Base-by-base conservation (phyloP, 2,888 invertebrate genomes). In the Drosophila anceps region DNA sequence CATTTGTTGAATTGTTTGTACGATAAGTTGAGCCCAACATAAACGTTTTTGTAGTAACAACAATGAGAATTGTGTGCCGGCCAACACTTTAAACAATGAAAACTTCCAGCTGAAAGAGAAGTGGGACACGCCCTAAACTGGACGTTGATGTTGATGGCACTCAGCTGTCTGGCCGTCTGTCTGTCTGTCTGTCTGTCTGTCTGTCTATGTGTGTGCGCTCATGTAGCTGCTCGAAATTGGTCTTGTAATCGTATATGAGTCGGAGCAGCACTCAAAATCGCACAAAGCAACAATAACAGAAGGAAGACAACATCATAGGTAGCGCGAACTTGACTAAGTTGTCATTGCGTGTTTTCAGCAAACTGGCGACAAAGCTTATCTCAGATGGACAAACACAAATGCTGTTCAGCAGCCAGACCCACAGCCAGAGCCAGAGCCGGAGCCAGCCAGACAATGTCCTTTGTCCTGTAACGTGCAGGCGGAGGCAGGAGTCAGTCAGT, bases 301-400 rank as follows among this genome's bases (percentile, higher is more conserved):
- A 44, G 58, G 39, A 51, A 43, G 69, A 74, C 76, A 73, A 82
- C 81, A 81, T 77, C 68, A 77, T 61, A 73, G 70, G 73, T 71
- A 74, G 69, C 73, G 46, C 72, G 29, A 79, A 73, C 37, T 72
- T 64, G 58, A 67, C 67, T 53, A 81, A 81, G 79, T 87, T 84
- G 77, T 88, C 89, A 72, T 86, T 88, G 88, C 88, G 88, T 88
- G 88, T 88, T 90, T 84, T 63, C 79, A 68, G 72, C 90, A 90
- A 90, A 86, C 88, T 84, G 81, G 74, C 81, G 81, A 81, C 73
- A 81, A 80, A 84, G 82, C 87, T 90, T 88, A 88, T 88, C 87
- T 76, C 77, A 73, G 90, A 90, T 90, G 87, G 79, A 80, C 86
- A 87, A 73, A 84, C 82, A 88, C 87, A 88, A 85, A 79, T 76